Evolutionary conservation across 64 coral and sea anemone genomes (phyloP).

Genomic region (Dendrophyllia cribrosa): DNA sequence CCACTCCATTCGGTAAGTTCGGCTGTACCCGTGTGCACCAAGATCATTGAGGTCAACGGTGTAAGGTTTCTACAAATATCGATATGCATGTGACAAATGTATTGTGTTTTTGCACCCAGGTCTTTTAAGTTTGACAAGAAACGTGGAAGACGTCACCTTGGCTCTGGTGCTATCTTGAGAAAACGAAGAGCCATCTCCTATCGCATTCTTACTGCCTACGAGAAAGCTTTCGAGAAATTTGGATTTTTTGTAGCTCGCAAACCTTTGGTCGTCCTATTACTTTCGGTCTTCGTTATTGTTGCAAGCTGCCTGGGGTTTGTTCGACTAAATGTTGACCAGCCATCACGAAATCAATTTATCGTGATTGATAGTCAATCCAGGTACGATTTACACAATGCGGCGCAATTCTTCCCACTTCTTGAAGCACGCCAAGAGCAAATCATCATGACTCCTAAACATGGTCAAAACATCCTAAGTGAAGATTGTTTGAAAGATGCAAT

Average conservation of each 20-base stretch:
- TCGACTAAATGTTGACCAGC: neutral
- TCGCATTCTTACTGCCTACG: neutral
- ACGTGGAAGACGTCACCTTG: no score
- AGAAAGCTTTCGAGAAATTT: neutral
- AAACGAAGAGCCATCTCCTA: neutral
- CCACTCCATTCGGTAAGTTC: no score
- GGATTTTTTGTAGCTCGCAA: neutral
- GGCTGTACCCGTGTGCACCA: no score
- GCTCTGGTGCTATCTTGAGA: no score
- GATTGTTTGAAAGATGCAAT: constrained; percentile 13
- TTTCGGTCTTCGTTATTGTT: neutral
- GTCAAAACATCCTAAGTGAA: neutral
- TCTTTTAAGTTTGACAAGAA: no score
- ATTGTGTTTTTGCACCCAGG: no score
- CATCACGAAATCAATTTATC: neutral
- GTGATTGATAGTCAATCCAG: neutral
- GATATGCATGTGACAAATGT: no score
- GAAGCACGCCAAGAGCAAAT: constrained; percentile 17
- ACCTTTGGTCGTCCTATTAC: neutral
- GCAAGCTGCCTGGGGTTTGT: constrained; percentile 14
- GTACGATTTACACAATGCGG: neutral
- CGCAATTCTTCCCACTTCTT: constrained; percentile 11
- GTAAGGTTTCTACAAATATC: no score
- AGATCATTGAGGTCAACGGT: no score
- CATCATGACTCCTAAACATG: neutral